Evolutionary conservation across 2,888 invertebrate species (phyloP).

Genomic region (Linyphia triangularis): DNA sequence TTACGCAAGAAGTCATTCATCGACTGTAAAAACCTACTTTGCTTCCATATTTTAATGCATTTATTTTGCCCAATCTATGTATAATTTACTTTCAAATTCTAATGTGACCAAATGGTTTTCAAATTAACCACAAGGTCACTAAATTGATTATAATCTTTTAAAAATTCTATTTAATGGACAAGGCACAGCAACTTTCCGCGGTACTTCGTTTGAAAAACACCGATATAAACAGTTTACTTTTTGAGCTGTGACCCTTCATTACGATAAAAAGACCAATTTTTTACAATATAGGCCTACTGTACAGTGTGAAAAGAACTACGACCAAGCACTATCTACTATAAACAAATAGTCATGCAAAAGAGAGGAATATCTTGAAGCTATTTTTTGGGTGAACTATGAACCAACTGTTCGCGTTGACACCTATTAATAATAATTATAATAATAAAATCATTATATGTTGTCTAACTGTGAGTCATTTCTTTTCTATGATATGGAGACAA

Average conservation of each 20-base stretch:
- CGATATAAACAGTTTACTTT: conserved; percentile 66
- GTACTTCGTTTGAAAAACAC: conserved; percentile 71
- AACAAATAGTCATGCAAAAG: conserved; percentile 75
- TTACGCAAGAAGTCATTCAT: conserved; percentile 8
- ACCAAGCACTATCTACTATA: conserved; percentile 69
- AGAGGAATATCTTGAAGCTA: conserved; percentile 72
- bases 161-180: conserved; percentile 57
- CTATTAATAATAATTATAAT: conserved; percentile 46
- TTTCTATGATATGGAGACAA: conserved; percentile 74
- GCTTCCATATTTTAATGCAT: conserved; percentile 18
- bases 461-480: conserved; percentile 68
- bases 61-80: conserved; percentile 28
- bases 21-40: conserved; percentile 24
- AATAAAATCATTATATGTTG: conserved; percentile 58
- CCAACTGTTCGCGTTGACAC: conserved; percentile 63
- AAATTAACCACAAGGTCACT: conserved; percentile 37
- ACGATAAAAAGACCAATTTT: conserved; percentile 52
- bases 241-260: conserved; percentile 65
- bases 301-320: conserved; percentile 71
- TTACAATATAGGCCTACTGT: conserved; percentile 66
- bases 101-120: conserved; percentile 44
- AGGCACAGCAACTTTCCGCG: conserved; percentile 73
- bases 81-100: conserved; percentile 55
- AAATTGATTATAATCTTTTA: conserved; percentile 40
- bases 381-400: conserved; percentile 65